Base-by-base conservation (phyloP, 2,113 vertebrate species). In the Heterocephalus glaber region DNA sequence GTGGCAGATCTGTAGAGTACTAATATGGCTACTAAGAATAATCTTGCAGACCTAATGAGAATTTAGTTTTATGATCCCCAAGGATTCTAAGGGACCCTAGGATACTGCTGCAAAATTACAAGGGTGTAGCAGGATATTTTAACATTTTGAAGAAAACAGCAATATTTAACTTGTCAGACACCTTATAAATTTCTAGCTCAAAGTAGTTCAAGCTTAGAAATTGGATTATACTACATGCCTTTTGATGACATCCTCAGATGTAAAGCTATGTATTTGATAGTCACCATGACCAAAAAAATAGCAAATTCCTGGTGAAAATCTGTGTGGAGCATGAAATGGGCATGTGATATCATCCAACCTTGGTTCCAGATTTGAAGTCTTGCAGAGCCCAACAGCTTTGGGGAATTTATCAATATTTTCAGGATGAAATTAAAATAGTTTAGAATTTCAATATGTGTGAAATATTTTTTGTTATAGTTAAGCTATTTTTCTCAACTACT, bases 331-430 rank as follows among this genome's bases (percentile, higher is more conserved):
- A 70, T 33, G 47, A 92, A 61, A 28, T 7, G 35, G 72, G 52
- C 1, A 10, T 1, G 1, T 6, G 1, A 1, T 33, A 7, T 49
- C 28, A 38, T 44, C 1, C 33, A 58, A 24, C 7, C 58, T 47
- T 28, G n/a, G 12, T 22, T 86, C 70, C 10, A 14, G 44, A 61
- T 35, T 65, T 38, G 38, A 72, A 44, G 6, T 8, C 1, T 12
- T 70, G 3, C 19, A 6, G 26, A n/a, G 20, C 7, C n/a, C 52
- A 86, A 30, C 13, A 72, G 52, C 2, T 3, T 3, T 35, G 28
- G 1, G 10, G 2, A 41, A 84, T 74, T 79, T 20, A 33, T 72
- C 10, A 72, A 41, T 24, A 86, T 41, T 92, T 96, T 82, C 41
- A 77, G 58, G 82, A 70, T 26, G 14, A 65, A 35, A 93, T 49